A percentile compares a stretch with the other conserved stretches of the same genome.
phyloP scores from a whole-genome alignment of 2,113 vertebrate genomes.

The Baryphthengus martii region DNA sequence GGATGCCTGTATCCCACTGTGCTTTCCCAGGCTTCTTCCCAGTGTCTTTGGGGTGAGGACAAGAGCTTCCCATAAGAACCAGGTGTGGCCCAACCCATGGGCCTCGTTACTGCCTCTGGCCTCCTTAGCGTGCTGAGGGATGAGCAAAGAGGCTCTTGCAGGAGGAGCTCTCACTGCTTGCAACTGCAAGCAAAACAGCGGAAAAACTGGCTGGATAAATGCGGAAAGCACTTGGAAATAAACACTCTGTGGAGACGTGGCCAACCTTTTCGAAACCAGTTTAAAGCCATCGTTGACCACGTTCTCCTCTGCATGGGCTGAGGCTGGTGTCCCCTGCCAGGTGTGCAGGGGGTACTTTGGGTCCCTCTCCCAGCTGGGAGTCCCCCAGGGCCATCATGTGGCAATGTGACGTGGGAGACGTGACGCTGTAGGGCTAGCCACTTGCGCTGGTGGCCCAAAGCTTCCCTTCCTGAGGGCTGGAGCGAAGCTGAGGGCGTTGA shows the following conservation, averaged over 20 bases:
- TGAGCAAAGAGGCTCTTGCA: neutral
- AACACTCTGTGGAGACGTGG: neutral
- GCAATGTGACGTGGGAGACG: neutral
- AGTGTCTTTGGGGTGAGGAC: neutral
- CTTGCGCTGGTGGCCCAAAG: neutral
- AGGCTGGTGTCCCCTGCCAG: neutral
- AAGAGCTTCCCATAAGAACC: neutral
- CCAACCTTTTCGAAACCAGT: neutral
- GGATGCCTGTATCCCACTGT: accelerated
- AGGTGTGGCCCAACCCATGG: neutral
- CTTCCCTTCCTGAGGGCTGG: neutral
- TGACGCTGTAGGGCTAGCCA: neutral
- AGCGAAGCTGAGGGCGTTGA: slow-evolving; percentile 32
- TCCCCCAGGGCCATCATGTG: accelerated
- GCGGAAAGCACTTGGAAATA: neutral
- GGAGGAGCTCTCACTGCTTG: accelerated
- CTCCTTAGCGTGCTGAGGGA: neutral
- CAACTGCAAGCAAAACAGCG: neutral
- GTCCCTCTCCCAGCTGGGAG: neutral
- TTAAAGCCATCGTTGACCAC: accelerated
- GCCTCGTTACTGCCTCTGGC: neutral
- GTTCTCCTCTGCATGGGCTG: neutral
- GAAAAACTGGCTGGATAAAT: slow-evolving; percentile 21
- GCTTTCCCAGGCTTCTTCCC: neutral
- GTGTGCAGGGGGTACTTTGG: neutral